Evolutionary conservation across 2,888 invertebrate genomes (phyloP), one percentile per base, ranked within the genome.

Genomic region (Lithosia quadra): DNA sequence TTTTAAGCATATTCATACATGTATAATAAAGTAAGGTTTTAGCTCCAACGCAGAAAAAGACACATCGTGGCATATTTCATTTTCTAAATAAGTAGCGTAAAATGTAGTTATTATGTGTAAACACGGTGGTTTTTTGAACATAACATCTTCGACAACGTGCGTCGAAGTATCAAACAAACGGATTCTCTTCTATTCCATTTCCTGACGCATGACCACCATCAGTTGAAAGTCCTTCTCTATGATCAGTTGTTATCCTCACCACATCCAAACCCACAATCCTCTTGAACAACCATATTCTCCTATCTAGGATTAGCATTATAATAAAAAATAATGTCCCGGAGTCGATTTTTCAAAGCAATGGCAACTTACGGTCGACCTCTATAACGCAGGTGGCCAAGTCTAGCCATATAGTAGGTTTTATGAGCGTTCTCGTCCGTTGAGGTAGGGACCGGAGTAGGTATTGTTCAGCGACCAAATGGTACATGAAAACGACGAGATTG

Each of bases 331-430:
- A 79, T 75, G 76, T 74, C 24, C 59, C 66, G 65, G 63, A 64
- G 69, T 74, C 71, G 69, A 79, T 81, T 75, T 69, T 79, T 72
- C 63, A 71, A 71, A 74, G 68, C 72, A 62, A 76, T 72, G 67
- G 73, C 71, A 49, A 72, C 65, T 74, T 75, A 76, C 62, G 55
- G 65, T 53, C 58, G 67, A 65, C 70, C 75, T 67, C 28, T 65
- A 73, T 69, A 55, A 65, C 73, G 67, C 79, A 81, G 78, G 79
- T 81, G 80, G 76, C 61, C 71, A 68, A 62, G 68, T 70, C 65
- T 69, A 74, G 70, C 71, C 72, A 76, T 79, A 81, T 79, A 81
- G 69, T 77, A 69, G 62, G 68, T 78, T 79, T 81, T 81, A 81
- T 67, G 78, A 70, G 71, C 68, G 36, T 58, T 59, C 39, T 70